phyloP scores from a whole-genome alignment of 1,140 invertebrate genomes.

The Zaprionus ornatus region DNA sequence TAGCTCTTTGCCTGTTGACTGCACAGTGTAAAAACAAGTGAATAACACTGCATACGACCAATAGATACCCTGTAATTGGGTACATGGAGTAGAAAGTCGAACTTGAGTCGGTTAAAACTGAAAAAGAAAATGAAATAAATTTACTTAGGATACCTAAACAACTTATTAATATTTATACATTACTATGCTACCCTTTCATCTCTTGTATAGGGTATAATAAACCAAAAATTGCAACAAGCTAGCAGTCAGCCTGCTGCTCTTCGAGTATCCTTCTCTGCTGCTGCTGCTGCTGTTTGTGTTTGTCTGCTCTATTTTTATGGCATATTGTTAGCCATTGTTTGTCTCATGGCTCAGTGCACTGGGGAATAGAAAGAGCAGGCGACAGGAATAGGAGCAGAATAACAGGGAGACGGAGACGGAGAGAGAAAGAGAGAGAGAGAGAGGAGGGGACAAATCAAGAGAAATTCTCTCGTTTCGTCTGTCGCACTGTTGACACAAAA shows the following conservation, averaged over 20 bases:
- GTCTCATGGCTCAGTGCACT: constrained; percentile 38
- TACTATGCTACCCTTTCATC: background rate
- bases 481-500: constrained; percentile 46
- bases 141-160: background rate
- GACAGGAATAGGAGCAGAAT: no score
- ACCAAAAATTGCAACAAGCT: constrained; percentile 42
- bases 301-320: constrained; percentile 30
- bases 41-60: background rate
- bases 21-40: constrained; percentile 34
- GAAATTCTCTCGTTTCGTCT: constrained; percentile 34
- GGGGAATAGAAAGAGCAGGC: constrained; percentile 3
- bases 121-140: background rate
- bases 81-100: background rate
- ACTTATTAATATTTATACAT: background rate
- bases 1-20: constrained; percentile 43
- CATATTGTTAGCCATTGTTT: constrained; percentile 51
- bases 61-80: background rate
- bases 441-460: constrained; percentile 18
- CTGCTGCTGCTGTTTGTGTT: constrained; percentile 5
- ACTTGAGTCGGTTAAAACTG: background rate
- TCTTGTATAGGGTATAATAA: constrained; percentile 16
- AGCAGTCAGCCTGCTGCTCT: background rate
- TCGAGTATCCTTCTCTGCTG: background rate
- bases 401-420: background rate
- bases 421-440: background rate